Evolutionary conservation across 2,113 vertebrate species (phyloP).

Genomic region (Mixornis gularis): DNA sequence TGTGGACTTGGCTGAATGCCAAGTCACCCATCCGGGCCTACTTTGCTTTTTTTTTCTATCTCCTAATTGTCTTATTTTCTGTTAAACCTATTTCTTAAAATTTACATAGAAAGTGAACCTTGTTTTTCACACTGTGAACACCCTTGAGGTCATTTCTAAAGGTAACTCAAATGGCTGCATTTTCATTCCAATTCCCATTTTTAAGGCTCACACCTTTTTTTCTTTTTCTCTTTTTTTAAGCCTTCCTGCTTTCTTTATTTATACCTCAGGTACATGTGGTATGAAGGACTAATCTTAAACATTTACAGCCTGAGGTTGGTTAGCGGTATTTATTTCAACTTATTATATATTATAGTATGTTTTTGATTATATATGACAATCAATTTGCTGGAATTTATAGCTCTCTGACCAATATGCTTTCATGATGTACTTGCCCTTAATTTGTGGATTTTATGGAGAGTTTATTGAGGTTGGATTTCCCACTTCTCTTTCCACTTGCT

Average conservation of each 20-base stretch:
- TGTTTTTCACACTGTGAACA: not conserved
- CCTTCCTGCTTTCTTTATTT: conserved; percentile 9
- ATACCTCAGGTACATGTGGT: conserved; percentile 31
- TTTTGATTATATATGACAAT: conserved; percentile 60
- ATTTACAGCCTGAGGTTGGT: conserved; percentile 38
- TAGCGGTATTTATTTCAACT: conserved; percentile 42
- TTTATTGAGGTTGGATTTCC: conserved; percentile 46
- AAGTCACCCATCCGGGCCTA: too few species aligned
- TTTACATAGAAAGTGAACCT: too few species aligned
- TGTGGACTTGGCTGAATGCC: too few species aligned
- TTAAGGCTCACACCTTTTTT: not conserved
- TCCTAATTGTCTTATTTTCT: too few species aligned
- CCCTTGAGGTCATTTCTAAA: not conserved
- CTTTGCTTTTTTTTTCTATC: too few species aligned
- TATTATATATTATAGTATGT: conserved; percentile 43
- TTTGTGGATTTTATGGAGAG: conserved; percentile 62
- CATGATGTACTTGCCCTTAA: conserved; percentile 54
- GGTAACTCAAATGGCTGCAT: not conserved
- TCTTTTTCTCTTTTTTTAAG: not conserved
- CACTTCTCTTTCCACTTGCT: not conserved
- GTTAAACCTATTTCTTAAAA: too few species aligned
- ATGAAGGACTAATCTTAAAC: conserved; percentile 40
- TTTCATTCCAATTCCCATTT: not conserved
- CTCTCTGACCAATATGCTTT: conserved; percentile 46
- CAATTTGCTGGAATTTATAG: conserved; percentile 63